Evolutionary conservation across 92 coral and sea anemone genomes (phyloP), one percentile per base, ranked within the genome.

Genomic region (Epizoanthus illoricatus): DNA sequence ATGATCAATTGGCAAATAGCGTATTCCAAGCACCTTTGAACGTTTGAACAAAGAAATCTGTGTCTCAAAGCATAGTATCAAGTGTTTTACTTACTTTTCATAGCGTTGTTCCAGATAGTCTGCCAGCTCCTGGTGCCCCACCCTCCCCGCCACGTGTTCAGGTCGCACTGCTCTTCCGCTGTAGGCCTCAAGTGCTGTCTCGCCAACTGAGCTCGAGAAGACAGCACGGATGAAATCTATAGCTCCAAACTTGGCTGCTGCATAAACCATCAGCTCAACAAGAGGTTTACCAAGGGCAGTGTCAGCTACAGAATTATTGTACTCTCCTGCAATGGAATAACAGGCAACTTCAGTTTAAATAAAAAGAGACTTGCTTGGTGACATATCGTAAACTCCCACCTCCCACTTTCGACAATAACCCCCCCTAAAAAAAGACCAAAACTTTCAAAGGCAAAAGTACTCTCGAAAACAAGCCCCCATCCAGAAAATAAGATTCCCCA

Each of bases 231-330:
- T 9, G 41, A 43, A 78, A 2, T 78, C 60, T 7, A 20, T 33
- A 17, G 60, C 59, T 45, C 82, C 82, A 4, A 49, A 43, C 33
- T 78, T 52, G 21, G 82, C 82, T 13, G 82, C 82, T 42, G 47
- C 49, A 20, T 78, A 78, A 78, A 78, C 71, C 82, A 78, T 78
- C 36, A 78, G 82, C 28, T 63, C 71, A 63, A 78, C 15, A 64
- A 78, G 71, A 0, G 82, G 65, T 16, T 62, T 58, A 4, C 16
- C 71, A 13, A 54, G 3, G 7, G 13, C 41, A 6, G 82, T 5
- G 47, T 45, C 71, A 63, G 23, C 12, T 24, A 12, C 64, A 42
- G 71, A 41, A 16, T 63, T 78, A 2, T 5, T 45, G 71, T 13
- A 13, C 5, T 7, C 43, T 20, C 67, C 82, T 78, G 55, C 23